Percentiles rank a stretch among this genome's conserved stretches.
These are phyloP conservation scores for Diplodus sargus DNA, from an alignment of 2,797 vertebrate genomes.

Conservation along the genomic window DNA sequence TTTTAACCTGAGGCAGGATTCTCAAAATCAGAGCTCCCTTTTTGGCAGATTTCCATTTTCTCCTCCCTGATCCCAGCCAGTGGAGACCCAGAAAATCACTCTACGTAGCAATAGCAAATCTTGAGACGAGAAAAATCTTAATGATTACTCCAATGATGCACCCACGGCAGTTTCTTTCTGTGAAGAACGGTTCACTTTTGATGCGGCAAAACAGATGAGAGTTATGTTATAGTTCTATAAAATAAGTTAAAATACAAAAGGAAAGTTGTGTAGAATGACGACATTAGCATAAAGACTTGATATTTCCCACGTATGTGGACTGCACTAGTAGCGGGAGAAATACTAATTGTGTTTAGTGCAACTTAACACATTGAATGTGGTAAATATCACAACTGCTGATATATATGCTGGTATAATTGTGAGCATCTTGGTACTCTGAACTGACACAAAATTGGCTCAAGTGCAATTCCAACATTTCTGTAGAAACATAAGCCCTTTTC, in stretches of 20 bases:
- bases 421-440: no score
- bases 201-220: conserved; percentile 54
- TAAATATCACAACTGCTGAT: no score
- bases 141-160: conserved; percentile 56
- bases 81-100: conserved; percentile 64
- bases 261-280: conserved; percentile 23
- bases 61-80: conserved; percentile 32
- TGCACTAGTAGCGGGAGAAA: background rate
- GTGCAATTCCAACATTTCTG: no score
- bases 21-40: conserved; percentile 61
- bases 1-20: conserved; percentile 75
- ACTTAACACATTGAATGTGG: no score
- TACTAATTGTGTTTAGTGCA: background rate
- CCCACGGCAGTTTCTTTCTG: conserved; percentile 39
- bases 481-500: no score
- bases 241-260: conserved; percentile 28
- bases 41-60: conserved; percentile 72
- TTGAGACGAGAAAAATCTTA: conserved; percentile 54
- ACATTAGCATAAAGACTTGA: background rate
- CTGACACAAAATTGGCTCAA: no score
- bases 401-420: no score
- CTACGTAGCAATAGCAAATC: conserved; percentile 40
- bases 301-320: background rate
- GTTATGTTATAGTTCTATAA: conserved; percentile 24
- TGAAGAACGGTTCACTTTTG: conserved; percentile 46